phyloP scores from a whole-genome alignment of 2,888 invertebrate genomes.

The Lampropteryx suffumata region DNA sequence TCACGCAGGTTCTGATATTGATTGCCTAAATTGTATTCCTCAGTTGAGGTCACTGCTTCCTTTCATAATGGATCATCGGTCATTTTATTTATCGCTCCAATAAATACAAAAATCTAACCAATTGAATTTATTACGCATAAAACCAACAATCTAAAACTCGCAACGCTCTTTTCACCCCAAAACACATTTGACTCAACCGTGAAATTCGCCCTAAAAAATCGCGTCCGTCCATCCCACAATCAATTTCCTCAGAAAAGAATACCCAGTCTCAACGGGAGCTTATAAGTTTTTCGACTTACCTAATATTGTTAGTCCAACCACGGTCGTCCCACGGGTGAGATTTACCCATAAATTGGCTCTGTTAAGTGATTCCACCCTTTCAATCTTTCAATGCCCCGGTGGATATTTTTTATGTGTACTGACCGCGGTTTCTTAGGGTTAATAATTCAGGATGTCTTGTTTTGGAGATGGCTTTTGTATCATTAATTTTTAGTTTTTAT shows the following conservation, averaged over 20 bases:
- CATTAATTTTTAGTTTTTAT: conserved; percentile 17
- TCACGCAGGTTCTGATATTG: too few relatives aligned
- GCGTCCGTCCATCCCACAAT: conserved; percentile 33
- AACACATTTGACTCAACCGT: conserved; percentile 32
- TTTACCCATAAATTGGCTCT: conserved; percentile 76
- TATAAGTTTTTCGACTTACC: conserved; percentile 68
- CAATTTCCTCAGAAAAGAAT: conserved; percentile 53
- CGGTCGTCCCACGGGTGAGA: conserved; percentile 75
- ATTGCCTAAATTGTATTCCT: too few relatives aligned
- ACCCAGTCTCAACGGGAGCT: conserved; percentile 43
- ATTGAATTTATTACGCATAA: neutral
- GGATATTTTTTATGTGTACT: conserved; percentile 65
- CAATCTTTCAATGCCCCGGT: conserved; percentile 78
- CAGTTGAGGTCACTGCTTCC: too few relatives aligned
- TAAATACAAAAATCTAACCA: conserved; percentile 2
- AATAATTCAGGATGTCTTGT: conserved; percentile 48
- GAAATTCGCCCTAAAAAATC: conserved; percentile 34
- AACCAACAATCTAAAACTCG: conserved; percentile 9
- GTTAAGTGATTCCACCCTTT: conserved; percentile 79
- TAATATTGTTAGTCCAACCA: conserved; percentile 80
- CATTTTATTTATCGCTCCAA: neutral
- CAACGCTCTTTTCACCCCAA: conserved; percentile 23
- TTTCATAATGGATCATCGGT: too few relatives aligned
- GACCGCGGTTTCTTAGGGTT: conserved; percentile 45
- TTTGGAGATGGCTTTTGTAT: conserved; percentile 31